A percentile compares a stretch with the other conserved stretches of the same genome.
Conservation (phyloP, 2,888 invertebrate species). For the Drosophila helvetica region DNA sequence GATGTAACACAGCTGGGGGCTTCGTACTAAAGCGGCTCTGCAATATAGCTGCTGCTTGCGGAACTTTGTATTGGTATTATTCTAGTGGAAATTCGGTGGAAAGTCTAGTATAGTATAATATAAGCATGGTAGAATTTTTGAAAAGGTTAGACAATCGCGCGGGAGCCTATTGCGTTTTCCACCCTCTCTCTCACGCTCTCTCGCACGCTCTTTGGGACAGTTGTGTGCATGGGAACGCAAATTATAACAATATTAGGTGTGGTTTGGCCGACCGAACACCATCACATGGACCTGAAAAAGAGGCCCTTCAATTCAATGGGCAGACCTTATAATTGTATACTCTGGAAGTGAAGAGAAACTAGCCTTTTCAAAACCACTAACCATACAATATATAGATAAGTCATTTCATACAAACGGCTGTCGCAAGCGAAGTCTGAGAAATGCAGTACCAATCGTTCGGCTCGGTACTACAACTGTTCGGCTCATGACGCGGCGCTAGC, state of each 20-base stretch:
- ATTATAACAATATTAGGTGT: no score
- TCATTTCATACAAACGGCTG: no score
- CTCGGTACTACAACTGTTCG: no score
- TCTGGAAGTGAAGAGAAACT: not conserved
- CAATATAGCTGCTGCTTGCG: not conserved
- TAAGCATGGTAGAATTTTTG: not conserved
- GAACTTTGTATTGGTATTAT: not conserved
- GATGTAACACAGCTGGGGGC: not conserved
- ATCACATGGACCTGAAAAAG: no score
- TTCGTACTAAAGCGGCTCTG: not conserved
- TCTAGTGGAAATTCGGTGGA: not conserved
- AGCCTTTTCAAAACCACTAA: not conserved
- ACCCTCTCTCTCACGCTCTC: not conserved
- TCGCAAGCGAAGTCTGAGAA: no score
- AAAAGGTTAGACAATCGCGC: not conserved
- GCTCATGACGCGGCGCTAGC: no score
- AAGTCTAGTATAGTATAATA: not conserved
- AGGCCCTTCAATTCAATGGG: no score
- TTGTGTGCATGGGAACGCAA: no score
- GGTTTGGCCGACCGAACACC: no score
- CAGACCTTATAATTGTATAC: not conserved
- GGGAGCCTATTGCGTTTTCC: not conserved
- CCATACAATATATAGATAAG: no score
- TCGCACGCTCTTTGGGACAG: not conserved
- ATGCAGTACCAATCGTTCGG: no score